Conservation (phyloP, 2,113 vertebrate genomes). For the Crypturellus undulatus region DNA sequence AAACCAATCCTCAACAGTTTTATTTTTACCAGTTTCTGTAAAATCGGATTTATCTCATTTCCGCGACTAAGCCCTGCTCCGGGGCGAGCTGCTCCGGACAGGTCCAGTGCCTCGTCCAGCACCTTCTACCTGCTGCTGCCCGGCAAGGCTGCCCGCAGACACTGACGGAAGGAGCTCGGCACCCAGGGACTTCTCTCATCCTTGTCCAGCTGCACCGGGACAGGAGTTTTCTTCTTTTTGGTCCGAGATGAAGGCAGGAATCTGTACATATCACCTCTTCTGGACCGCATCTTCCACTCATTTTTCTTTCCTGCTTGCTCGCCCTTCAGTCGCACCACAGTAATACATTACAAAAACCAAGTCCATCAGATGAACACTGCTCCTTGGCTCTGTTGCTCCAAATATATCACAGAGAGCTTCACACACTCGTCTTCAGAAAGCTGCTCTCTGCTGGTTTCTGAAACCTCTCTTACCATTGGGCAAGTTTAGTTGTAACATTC, state of each 20-base stretch:
- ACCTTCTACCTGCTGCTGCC: too few relatives aligned
- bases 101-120: neutral
- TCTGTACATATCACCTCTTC: neutral
- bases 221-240: neutral
- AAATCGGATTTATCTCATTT: conserved; percentile 61
- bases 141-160: too few relatives aligned
- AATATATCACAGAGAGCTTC: neutral
- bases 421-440: neutral
- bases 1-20: conserved; percentile 67
- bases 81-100: neutral
- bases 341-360: neutral
- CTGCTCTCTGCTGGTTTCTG: neutral
- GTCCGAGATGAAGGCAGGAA: neutral
- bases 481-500: neutral
- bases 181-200: neutral
- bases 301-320: neutral
- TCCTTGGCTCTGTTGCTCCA: neutral
- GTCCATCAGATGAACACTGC: neutral
- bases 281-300: neutral
- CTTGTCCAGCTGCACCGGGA: neutral
- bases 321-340: neutral
- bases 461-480: neutral
- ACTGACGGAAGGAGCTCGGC: neutral
- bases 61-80: conserved; percentile 38
- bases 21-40: conserved; percentile 70